Percentiles rank a stretch among this genome's conserved stretches.
These are phyloP conservation scores for Peromyscus polionotus DNA, from an alignment of 2,113 vertebrate species.

Conservation along the genomic window DNA sequence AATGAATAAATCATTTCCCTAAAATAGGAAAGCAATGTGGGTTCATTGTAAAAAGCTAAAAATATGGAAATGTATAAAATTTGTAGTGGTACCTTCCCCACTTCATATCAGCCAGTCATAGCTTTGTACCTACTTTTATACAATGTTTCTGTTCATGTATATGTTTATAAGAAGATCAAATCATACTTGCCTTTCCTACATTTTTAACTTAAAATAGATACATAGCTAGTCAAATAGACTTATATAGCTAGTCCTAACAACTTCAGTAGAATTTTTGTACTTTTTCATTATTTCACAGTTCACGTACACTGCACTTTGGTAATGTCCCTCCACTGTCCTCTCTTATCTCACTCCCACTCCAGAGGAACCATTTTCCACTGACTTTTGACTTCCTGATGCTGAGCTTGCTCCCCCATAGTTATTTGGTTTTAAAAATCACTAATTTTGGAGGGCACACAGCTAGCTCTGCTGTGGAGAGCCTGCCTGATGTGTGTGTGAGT, in stretches of 20 bases:
- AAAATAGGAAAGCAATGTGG: conserved; percentile 42
- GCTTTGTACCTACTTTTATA: background rate
- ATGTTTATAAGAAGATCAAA: background rate
- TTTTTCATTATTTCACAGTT: background rate
- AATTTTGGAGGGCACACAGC: background rate
- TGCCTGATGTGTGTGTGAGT: too few relatives aligned
- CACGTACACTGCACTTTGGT: too few relatives aligned
- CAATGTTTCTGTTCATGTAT: background rate
- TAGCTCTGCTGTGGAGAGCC: background rate
- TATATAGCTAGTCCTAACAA: background rate
- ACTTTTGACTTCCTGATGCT: background rate
- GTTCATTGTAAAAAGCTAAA: background rate
- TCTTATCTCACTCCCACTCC: too few relatives aligned
- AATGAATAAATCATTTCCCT: conserved; percentile 21
- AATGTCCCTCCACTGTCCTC: background rate
- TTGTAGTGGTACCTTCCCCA: background rate
- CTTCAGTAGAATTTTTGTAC: background rate
- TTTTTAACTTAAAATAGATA: background rate
- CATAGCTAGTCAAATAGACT: background rate
- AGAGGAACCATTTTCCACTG: background rate
- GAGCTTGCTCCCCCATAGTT: too few relatives aligned
- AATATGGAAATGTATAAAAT: background rate
- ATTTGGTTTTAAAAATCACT: background rate
- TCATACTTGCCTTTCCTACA: background rate
- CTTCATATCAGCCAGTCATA: background rate